These are phyloP conservation scores for Lepidonotus clava DNA, from an alignment of 2,888 invertebrate genomes.

Conservation along the genomic window DNA sequence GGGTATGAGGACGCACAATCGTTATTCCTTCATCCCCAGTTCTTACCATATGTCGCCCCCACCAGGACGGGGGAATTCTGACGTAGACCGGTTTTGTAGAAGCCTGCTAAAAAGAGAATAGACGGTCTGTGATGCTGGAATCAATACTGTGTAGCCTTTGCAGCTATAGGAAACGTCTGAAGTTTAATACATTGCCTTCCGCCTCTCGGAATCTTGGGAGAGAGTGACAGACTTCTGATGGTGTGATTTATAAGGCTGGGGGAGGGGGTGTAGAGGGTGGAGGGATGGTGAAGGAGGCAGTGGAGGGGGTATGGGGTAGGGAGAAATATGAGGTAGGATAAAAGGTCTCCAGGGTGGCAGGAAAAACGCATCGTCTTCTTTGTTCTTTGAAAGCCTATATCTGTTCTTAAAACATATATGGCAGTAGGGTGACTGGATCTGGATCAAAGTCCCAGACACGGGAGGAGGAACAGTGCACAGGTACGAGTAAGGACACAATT, in stretches of 20 bases:
- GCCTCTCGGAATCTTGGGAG: neutral
- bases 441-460: no score
- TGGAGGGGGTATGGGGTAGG: neutral
- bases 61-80: no score
- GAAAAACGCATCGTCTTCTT: neutral
- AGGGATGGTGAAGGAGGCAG: neutral
- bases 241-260: neutral
- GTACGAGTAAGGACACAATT: no score
- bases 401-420: no score
- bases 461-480: no score
- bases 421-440: no score
- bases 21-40: no score
- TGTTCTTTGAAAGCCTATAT: neutral
- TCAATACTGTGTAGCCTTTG: neutral
- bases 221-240: neutral
- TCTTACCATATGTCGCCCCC: no score
- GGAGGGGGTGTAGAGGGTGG: neutral
- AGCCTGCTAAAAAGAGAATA: no score
- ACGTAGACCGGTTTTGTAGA: no score
- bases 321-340: neutral
- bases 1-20: no score
- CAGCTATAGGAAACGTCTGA: neutral
- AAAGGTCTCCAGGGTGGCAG: neutral
- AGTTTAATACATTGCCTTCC: constrained; percentile 11
- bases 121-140: neutral